Base-by-base conservation (phyloP, 2,113 vertebrate genomes). In the Hemichromis elongatus region DNA sequence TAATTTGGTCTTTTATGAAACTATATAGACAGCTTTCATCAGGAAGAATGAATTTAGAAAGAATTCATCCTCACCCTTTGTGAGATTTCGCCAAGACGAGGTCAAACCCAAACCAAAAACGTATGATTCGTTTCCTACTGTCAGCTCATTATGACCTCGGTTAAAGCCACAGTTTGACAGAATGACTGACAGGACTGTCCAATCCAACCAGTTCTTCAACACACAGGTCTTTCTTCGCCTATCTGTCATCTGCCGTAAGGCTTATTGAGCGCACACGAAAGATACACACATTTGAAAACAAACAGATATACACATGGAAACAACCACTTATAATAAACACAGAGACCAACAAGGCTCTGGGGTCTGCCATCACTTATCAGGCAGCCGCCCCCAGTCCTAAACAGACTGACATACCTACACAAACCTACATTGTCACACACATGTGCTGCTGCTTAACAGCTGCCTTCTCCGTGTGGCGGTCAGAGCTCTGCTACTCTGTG, bases 151-250 rank as follows among this genome's bases (percentile, higher is more conserved):
- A 2, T 57, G 83, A 87, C 66, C 82, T 70, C 9, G 8, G 66
- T 26, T 30, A 85, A 73, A 57, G 45, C 70, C 26, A 33, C 70
- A 52, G 40, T 77, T 83, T 82, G 18, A 80, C 3, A 7, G 52
- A 52, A 57, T 89, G 77, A 59, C 81, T 79, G 75, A 85, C 77
- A 80, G 40, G 14, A 52, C 7, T 9, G 6, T 81, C 82, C 37
- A 28, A 86, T 57, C 81, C 33, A 86, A 87, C 88, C 83, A 68
- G 90, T 93, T 93, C 28, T 24, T 56, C 80, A 21, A 81, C 80
- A 55, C 77, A 83, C 61, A 50, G 7, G 40, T 52, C 86, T 89
- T 57, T 56, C 77, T 86, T 88, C 85, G 86, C 83, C 83, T 88
- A 87, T 57, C 85, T 47, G 19, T 89, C 87, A 89, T 56, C 47